phyloP scores from a whole-genome alignment of 2,797 vertebrate genomes.

The Aulostomus chinensis region DNA sequence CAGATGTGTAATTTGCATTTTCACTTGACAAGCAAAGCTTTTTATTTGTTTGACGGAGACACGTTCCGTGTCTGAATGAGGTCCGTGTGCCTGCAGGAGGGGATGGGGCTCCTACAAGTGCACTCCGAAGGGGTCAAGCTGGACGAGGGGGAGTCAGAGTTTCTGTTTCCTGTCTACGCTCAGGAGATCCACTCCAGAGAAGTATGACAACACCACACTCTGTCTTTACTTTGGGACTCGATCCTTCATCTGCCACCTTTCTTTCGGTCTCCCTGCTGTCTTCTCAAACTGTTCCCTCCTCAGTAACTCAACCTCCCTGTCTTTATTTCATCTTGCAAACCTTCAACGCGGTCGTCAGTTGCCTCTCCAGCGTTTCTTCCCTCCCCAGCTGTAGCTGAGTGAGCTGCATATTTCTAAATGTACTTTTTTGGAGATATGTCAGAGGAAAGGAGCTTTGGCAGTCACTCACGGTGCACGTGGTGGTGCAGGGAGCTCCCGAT shows the following conservation, averaged over 20 bases:
- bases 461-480: constrained; percentile 37
- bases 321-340: background rate
- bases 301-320: no score
- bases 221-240: constrained; percentile 12
- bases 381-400: background rate
- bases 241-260: background rate
- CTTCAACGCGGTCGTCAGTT: no score
- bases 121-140: constrained; percentile 87
- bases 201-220: constrained; percentile 74
- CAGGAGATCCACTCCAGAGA: constrained; percentile 93
- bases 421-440: constrained; percentile 41
- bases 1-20: no score
- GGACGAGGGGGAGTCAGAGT: constrained; percentile 92
- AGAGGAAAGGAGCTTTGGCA: constrained; percentile 53
- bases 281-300: constrained; percentile 17
- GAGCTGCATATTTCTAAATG: constrained; percentile 34
- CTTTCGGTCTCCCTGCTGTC: background rate
- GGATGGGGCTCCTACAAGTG: constrained; percentile 92
- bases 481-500: constrained; percentile 56
- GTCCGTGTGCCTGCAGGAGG: constrained; percentile 76
- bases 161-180: constrained; percentile 91
- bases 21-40: no score
- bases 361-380: no score
- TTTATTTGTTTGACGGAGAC: background rate
- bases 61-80: background rate